Percentiles rank a stretch among this genome's conserved stretches.
Conservation (phyloP, 2,113 vertebrate species). For the Carassius carassius region DNA sequence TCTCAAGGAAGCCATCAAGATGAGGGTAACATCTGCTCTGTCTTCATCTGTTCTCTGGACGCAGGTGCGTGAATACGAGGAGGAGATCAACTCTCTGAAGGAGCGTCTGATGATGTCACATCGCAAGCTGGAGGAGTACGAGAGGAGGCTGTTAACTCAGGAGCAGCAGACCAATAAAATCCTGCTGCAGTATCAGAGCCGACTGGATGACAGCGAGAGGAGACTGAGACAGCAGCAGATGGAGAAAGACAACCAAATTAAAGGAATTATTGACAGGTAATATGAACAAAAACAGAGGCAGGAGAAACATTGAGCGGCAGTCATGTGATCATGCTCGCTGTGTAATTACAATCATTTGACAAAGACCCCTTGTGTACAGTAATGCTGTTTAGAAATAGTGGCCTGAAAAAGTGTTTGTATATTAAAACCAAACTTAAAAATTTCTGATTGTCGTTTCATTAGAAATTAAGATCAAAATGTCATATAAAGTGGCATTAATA, state of each 20-base stretch:
- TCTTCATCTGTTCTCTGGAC: constrained; percentile 42
- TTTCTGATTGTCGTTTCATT: neutral
- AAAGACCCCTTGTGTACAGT: neutral
- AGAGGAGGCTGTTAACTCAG: constrained; percentile 88
- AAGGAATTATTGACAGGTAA: constrained; percentile 98
- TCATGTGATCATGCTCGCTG: neutral
- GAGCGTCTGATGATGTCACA: constrained; percentile 92
- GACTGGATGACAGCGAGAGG: constrained; percentile 92
- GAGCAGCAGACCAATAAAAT: constrained; percentile 95
- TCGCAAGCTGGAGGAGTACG: constrained; percentile 94
- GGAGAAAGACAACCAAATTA: constrained; percentile 96
- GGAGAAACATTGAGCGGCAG: neutral
- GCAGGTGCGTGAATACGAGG: constrained; percentile 93
- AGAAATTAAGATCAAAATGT: no score
- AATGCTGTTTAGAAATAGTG: neutral
- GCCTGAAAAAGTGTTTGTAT: neutral
- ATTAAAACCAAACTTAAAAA: neutral
- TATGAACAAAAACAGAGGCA: constrained; percentile 37
- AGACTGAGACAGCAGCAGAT: constrained; percentile 87
- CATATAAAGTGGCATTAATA: no score
- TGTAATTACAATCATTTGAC: neutral
- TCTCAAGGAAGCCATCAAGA: neutral
- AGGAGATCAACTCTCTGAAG: constrained; percentile 94
- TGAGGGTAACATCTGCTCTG: neutral
- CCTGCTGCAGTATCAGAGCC: constrained; percentile 93